Evolutionary conservation across 2,113 vertebrate species (phyloP), one percentile per base, ranked within the genome.

Genomic region (Nothoprocta pentlandii): DNA sequence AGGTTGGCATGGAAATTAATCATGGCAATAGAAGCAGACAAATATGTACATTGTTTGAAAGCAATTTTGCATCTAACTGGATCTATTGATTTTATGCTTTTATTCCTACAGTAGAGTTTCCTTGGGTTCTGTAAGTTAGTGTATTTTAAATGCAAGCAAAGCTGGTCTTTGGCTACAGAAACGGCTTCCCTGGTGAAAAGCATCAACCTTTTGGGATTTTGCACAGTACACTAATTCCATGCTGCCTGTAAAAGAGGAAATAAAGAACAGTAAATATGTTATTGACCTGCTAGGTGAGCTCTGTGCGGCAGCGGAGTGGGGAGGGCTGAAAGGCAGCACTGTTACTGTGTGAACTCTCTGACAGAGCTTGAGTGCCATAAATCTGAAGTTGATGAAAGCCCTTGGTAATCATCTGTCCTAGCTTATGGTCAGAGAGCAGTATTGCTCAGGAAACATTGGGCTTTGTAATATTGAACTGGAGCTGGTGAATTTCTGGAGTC

Each of bases 21-120:
- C 69, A 64, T 91, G 91, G 89, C 89, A 93, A 14, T 34, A 21
- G 77, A 84, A 76, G 56, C 81, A 96, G 90, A 71, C 79, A 86
- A 87, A 90, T 92, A 93, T 46, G 85, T 83, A 49, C 75, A 62
- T 68, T 95, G 93, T 96, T 79, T 95, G 85, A 92, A 75, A 97
- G 53, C 83, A 87, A 82, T 90, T 39, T 10, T 7, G 80, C 53
- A 9, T 42, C 69, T 58, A 47, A 68, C 88, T 90, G 69, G 58
- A 39, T 80, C 28, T 67, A 73, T 34, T 84, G 61, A 36, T 58
- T 85, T 92, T 51, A 86, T 84, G 16, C 68, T 71, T 93, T 81
- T 92, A 6, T 51, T 83, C 56, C 46, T 63, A 21, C 75, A 13
- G 42, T 46, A 34, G 9, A 16, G 36, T 62, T 92, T 81, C 32